A percentile compares a stretch with the other conserved stretches of the same genome.
These are phyloP conservation scores for Sycophaga agraensis DNA, from an alignment of 1,140 invertebrate genomes.

Conservation along the genomic window DNA sequence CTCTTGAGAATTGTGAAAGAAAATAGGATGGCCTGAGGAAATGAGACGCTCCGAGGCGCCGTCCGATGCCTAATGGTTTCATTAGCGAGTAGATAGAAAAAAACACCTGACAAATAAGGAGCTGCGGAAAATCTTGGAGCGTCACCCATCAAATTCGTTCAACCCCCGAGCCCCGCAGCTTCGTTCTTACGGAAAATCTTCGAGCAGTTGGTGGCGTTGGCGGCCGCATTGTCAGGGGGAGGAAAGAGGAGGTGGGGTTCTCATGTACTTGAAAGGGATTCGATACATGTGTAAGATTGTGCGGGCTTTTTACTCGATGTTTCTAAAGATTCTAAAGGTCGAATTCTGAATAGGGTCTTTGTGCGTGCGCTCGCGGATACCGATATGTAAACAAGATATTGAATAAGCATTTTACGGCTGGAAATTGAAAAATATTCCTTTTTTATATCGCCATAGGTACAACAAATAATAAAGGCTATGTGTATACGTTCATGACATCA, in stretches of 20 bases:
- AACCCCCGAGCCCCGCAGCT: neutral
- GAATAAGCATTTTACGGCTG: no score
- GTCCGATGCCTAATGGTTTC: constrained; percentile 40
- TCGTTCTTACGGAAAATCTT: neutral
- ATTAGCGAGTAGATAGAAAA: constrained; percentile 34
- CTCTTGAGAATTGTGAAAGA: constrained; percentile 28
- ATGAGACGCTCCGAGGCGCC: constrained; percentile 30
- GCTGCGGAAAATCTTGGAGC: neutral
- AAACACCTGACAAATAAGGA: constrained; percentile 26
- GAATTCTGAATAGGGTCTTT: neutral
- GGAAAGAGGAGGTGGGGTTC: no score
- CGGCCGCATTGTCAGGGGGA: neutral
- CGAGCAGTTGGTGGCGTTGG: neutral
- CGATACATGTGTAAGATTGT: neutral
- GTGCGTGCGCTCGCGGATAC: neutral
- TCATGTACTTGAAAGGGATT: neutral
- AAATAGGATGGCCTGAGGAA: constrained; percentile 37
- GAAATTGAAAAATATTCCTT: no score
- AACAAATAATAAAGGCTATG: no score
- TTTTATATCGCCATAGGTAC: no score
- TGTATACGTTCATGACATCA: no score
- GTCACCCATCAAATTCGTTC: constrained; percentile 19
- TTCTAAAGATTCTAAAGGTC: neutral
- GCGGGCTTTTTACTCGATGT: neutral
- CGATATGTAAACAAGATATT: no score